Evolutionary conservation across 35 echinoderm and acorn worm species (phyloP).

Genomic region (Acanthaster planci): DNA sequence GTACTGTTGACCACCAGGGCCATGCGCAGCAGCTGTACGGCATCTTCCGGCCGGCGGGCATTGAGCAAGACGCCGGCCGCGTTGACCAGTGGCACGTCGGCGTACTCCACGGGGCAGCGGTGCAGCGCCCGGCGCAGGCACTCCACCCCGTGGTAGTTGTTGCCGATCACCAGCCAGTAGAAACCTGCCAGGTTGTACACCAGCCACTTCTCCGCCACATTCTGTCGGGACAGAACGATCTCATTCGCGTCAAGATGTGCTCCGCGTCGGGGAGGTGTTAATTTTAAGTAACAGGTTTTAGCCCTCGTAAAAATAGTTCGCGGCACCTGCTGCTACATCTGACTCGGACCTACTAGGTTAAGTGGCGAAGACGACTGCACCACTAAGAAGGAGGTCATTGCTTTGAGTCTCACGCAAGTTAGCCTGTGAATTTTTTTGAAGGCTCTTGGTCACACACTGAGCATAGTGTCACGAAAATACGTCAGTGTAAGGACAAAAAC

Average conservation of each 20-base stretch:
- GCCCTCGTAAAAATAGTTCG: not conserved
- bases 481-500: no score
- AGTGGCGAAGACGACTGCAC: no score
- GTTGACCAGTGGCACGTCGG: slow-evolving; percentile 72
- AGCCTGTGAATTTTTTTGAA: no score
- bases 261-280: no score
- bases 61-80: slow-evolving; percentile 66
- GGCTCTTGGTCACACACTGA: no score
- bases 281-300: not conserved
- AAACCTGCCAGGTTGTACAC: slow-evolving; percentile 69
- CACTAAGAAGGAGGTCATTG: no score
- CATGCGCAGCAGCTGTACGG: slow-evolving; percentile 80
- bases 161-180: slow-evolving; percentile 69
- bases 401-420: no score
- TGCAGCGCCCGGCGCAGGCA: slow-evolving; percentile 88
- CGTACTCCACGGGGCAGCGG: slow-evolving; percentile 67
- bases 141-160: slow-evolving; percentile 72
- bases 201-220: slow-evolving; percentile 70
- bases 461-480: no score
- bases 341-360: no score
- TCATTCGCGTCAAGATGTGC: no score
- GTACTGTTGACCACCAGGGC: slow-evolving; percentile 73
- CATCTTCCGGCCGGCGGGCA: slow-evolving; percentile 61
- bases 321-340: no score
- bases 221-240: slow-evolving; percentile 19